Base-by-base conservation (phyloP, 2,797 vertebrate genomes). In the Geotria australis region DNA sequence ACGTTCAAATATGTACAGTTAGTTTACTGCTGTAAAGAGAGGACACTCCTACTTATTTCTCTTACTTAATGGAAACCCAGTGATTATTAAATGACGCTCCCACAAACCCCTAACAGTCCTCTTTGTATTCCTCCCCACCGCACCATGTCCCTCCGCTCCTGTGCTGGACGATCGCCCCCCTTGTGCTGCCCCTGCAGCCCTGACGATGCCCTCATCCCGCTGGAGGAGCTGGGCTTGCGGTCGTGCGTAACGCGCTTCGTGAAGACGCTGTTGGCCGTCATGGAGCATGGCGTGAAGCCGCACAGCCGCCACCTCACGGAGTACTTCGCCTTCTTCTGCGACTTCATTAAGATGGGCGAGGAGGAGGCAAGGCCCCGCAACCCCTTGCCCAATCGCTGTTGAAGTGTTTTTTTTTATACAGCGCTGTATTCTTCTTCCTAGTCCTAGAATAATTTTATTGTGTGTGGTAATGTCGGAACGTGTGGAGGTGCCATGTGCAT, bases 311-410 rank as follows among this genome's bases (percentile, higher is more conserved):
- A 98, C 70, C 79, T 98, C 67, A 98, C 88, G 0, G 89, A 98
- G 55, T 98, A 98, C 68, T 98, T 98, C 3, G 89, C 89, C 67
- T 98, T 98, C 24, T 83, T 98, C 2, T 94, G 85, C 1, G 89
- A 98, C 66, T 98, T 98, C 60, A 88, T 85, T 68, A 98, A 98
- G 75, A 98, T 98, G 89, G 89, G 89, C 48, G 89, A 98, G 70
- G 89, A 98, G 66, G 89, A 98, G 74, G 89, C 94, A 10, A 62
- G 73, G 64, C 7, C n/a, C 24, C 38, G 5, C 24, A 38, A 38
- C 24, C 24, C 38, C 24, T 24, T 4, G 5, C 38, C 24, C 24
- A 3, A 46, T 46, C 51, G 4, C 24, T 38, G 38, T 38, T 6
- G 1, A 8, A 8, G 9, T 13, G 38, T 12, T 38, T n/a, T 10